Evolutionary conservation across 2,888 invertebrate species (phyloP).

Genomic region (Hemithea aestivaria): DNA sequence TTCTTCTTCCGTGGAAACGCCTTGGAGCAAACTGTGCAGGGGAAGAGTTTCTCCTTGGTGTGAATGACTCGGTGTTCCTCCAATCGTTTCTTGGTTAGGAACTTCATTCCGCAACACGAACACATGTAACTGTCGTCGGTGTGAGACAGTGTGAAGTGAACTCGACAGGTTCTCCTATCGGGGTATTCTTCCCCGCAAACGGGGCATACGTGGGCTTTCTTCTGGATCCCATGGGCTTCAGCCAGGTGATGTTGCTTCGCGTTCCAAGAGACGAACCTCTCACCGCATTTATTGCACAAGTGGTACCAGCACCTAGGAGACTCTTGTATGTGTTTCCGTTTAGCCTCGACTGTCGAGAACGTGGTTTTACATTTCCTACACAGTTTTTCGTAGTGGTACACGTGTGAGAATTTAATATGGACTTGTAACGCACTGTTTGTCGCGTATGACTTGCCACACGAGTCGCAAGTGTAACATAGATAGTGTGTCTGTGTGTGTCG

Average conservation of each 20-base stretch:
- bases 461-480: conserved; percentile 59
- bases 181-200: conserved; percentile 54
- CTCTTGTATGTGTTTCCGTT: conserved; percentile 47
- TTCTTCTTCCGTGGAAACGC: conserved; percentile 63
- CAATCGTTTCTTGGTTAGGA: conserved; percentile 50
- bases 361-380: conserved; percentile 61
- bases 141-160: conserved; percentile 42
- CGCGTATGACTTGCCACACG: conserved; percentile 63
- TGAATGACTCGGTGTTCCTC: conserved; percentile 74
- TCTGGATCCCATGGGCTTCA: conserved; percentile 48
- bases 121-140: conserved; percentile 61
- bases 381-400: conserved; percentile 46
- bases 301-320: conserved; percentile 58
- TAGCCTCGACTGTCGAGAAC: conserved; percentile 49
- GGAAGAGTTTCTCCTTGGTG: conserved; percentile 70
- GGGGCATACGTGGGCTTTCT: conserved; percentile 49
- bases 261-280: conserved; percentile 55
- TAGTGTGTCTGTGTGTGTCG: conserved; percentile 64
- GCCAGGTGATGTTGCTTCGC: conserved; percentile 52
- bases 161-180: conserved; percentile 50
- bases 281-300: conserved; percentile 55
- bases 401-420: conserved; percentile 55
- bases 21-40: conserved; percentile 71
- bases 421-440: conserved; percentile 53
- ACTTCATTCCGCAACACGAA: conserved; percentile 60